Base-by-base conservation (phyloP, 2,888 invertebrate species). In the Drosophila mulleri region DNA sequence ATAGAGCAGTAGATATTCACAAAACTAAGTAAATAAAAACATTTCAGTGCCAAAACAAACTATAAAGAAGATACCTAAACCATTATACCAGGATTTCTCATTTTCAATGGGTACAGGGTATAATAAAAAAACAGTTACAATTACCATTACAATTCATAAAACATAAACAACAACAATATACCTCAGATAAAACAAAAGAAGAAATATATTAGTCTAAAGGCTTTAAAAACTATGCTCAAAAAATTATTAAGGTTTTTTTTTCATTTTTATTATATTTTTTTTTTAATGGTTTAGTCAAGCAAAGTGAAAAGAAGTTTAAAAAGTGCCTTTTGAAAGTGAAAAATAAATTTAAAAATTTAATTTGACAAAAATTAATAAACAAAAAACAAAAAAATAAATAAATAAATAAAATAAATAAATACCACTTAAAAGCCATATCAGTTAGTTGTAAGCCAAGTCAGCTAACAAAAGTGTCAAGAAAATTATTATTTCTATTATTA, bases 361-460 rank as follows among this genome's bases (percentile, higher is more conserved):
- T 67, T 11, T 41, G 53, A 54, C 44, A 63, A 50, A 42, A 52
- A 61, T 12, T 37, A 32, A 59, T 50, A n/a, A 47, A 64, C 48
- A 20, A 16, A 45, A n/a, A 53, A 20, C 16, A 45, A 18, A 61
- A n/a, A n/a, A 26, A 26, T 5, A 26, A 26, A 26, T 5, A 26
- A 66, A 60, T n/a, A n/a, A 45, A 20, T 56, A 23, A 23, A 26
- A 7, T 5, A 26, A 26, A 26, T 5, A 26, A 66, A 60, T 74
- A 80, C 70, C 66, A 72, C 68, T 77, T 75, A 75, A 89, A 82
- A 89, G 86, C 86, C 86, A 86, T 86, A 86, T 89, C 71, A 73
- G 67, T 64, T 84, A 82, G 71, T 61, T 80, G 71, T 74, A 80
- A 74, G 71, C 57, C 67, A 70, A 72, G 72, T 78, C 72, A 73